These are phyloP conservation scores for Dynastes maya DNA, from an alignment of 2,888 invertebrate species.

Conservation along the genomic window DNA sequence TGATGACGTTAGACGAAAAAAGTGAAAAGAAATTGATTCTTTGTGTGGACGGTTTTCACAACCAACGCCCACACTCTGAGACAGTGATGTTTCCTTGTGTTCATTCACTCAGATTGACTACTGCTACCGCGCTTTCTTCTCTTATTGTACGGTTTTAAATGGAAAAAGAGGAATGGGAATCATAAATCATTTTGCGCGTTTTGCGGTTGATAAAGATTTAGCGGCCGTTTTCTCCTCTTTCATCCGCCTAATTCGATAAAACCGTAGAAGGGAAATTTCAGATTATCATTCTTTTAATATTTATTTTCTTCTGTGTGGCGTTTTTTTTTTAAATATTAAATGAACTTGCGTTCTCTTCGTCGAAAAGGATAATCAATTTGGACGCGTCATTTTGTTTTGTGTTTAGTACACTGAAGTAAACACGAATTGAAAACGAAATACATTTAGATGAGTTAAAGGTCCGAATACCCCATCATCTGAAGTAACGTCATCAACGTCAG, in stretches of 20 bases:
- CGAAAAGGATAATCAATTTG: conserved; percentile 52
- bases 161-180: conserved; percentile 62
- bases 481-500: conserved; percentile 43
- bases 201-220: conserved; percentile 71
- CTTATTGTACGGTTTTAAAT: conserved; percentile 60
- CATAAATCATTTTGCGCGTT: conserved; percentile 68
- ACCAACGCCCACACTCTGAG: not conserved
- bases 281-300: conserved; percentile 69
- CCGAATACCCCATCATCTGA: conserved; percentile 30
- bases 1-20: conserved; percentile 23
- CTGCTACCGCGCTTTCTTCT: conserved; percentile 62
- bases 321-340: conserved; percentile 28
- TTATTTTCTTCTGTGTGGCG: conserved; percentile 62
- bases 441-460: conserved; percentile 37
- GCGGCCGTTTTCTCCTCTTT: conserved; percentile 67
- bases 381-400: conserved; percentile 51
- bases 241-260: conserved; percentile 64
- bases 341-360: conserved; percentile 41
- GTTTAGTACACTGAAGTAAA: conserved; percentile 44
- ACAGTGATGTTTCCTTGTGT: conserved; percentile 37
- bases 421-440: conserved; percentile 46
- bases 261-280: conserved; percentile 65
- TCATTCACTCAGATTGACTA: conserved; percentile 54
- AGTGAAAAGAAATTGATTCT: conserved; percentile 67
- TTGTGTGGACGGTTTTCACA: conserved; percentile 55